Evolutionary conservation across 92 coral and sea anemone genomes (phyloP), one percentile per base, ranked within the genome.

Genomic region (Actinostola sp.): DNA sequence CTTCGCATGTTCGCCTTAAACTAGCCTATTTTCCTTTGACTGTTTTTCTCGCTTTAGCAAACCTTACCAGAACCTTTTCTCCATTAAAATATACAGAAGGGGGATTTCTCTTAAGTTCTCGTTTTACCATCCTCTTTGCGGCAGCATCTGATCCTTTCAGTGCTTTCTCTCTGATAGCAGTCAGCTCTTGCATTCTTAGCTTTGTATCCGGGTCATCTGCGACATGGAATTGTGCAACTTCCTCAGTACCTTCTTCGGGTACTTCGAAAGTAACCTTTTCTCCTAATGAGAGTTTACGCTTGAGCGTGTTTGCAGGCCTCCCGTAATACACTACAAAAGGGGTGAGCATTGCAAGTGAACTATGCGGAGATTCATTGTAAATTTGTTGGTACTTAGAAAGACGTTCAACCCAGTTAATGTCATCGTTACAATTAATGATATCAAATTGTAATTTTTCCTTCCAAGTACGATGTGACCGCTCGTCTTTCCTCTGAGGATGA

Each of bases 331-430:
- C 72, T 35, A 43, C 80, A 50, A 75, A 61, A 17, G 80, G 71
- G 20, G 63, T 17, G 53, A 30, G 51, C 63, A 75, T 46, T 30
- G 71, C 80, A 26, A 72, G 78, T 25, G 80, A 63, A 15, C 80
- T 46, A 50, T 75, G 79, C 46, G 79, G 80, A 20, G 71, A 74
- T 64, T 74, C 80, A 28, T 74, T 74, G 31, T 76, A 76, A 12
- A 46, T 26, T 29, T 45, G 48, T 73, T 73, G 79, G 61, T 73
- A 61, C 14, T 41, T 13, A 49, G 67, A 60, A 25, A 80, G 61
- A 28, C 48, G 14, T 41, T 80, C 61, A 25, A 71, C 79, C 85
- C 73, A 80, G 21, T 63, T 71, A 11, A 71, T 36, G 2, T 66
- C 85, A 38, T 24, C 35, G 16, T 28, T 61, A 69, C 77, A 43